phyloP scores from a whole-genome alignment of 2,113 vertebrate species.

The Apistogramma diplotaenia region DNA sequence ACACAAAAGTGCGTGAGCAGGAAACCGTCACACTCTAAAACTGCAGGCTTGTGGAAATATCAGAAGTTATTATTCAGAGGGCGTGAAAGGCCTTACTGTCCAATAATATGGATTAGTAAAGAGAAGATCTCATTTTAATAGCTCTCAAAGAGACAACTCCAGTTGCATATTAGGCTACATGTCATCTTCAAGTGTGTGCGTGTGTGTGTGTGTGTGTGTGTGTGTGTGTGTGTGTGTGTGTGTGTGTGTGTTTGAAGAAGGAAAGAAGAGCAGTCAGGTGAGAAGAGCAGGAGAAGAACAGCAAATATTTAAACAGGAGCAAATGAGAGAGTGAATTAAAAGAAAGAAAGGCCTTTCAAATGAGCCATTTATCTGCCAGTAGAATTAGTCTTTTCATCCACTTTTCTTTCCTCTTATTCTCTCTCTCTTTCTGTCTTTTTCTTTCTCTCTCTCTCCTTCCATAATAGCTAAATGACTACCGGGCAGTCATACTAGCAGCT shows the following conservation, averaged over 20 bases:
- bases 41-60: conserved; percentile 42
- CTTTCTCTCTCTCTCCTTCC: conserved; percentile 12
- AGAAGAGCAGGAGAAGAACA: conserved; percentile 47
- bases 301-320: conserved; percentile 78
- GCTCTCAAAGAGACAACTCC: conserved; percentile 64
- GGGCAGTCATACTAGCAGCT: conserved; percentile 84
- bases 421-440: conserved; percentile 8
- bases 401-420: conserved; percentile 37
- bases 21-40: conserved; percentile 32
- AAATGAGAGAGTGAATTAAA: conserved; percentile 70
- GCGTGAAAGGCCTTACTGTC: conserved; percentile 34
- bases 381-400: conserved; percentile 84
- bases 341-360: conserved; percentile 78
- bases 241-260: conserved; percentile 31
- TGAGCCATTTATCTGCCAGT: conserved; percentile 72
- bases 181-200: conserved; percentile 33
- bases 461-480: conserved; percentile 86
- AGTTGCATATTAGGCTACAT: conserved; percentile 55
- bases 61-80: conserved; percentile 45
- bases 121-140: conserved; percentile 65
- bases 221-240: conserved; percentile 25
- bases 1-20: background rate
- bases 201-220: conserved; percentile 28
- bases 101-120: conserved; percentile 66
- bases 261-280: conserved; percentile 46